phyloP scores from a whole-genome alignment of 2,797 vertebrate genomes.

The Eptatretus atami region DNA sequence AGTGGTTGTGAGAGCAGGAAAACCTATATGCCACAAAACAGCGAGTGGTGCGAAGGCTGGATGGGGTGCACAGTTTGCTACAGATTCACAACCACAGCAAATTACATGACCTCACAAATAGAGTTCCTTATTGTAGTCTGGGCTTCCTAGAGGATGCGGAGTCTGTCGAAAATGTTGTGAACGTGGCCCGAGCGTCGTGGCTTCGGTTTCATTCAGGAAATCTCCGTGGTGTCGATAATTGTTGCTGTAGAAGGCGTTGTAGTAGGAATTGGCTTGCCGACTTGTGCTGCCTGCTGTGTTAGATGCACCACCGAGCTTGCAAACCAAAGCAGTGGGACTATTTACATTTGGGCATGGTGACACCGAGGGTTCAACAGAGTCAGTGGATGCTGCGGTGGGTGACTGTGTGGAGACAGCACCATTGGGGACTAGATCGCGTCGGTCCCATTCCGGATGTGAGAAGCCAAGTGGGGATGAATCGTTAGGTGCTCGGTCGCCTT shows the following conservation, averaged over 20 bases:
- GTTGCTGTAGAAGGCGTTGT: slow-evolving; percentile 6
- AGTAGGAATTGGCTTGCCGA: slow-evolving; percentile 4
- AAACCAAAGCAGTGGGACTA: too few species aligned
- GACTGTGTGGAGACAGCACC: slow-evolving; percentile 1
- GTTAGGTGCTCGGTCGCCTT: neutral
- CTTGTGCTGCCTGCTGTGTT: neutral
- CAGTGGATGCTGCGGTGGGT: neutral
- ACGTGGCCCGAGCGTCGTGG: neutral
- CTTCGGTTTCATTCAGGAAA: neutral
- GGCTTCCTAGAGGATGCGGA: neutral
- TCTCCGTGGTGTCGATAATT: neutral
- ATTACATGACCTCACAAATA: neutral
- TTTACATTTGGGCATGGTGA: too few species aligned
- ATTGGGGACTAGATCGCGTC: neutral
- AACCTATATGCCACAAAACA: too few species aligned
- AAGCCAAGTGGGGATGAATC: neutral
- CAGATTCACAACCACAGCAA: too few species aligned
- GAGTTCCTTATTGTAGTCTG: slow-evolving; percentile 4
- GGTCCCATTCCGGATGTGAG: slow-evolving; percentile 1
- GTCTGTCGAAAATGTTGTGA: slow-evolving; percentile 3
- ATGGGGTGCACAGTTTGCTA: too few species aligned
- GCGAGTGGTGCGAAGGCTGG: too few species aligned
- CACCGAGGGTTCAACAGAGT: neutral
- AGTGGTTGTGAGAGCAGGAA: too few species aligned
- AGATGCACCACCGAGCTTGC: neutral